These are phyloP conservation scores for Eurypyga helias DNA, from an alignment of 2,113 vertebrate species.

Conservation along the genomic window DNA sequence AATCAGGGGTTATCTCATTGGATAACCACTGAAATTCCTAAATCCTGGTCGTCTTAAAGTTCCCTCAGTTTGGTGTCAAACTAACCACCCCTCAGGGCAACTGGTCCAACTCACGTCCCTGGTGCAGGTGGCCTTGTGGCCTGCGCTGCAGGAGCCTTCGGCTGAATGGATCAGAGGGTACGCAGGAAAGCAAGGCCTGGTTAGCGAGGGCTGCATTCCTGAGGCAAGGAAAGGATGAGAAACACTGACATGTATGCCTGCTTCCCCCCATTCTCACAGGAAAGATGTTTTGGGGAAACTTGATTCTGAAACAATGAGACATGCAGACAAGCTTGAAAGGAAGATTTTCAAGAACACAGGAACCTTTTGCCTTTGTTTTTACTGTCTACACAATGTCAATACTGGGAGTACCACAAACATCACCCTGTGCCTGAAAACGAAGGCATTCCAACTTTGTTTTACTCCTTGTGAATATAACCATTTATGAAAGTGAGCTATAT, in stretches of 20 bases:
- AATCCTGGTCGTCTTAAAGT: background rate
- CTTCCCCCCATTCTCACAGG: background rate
- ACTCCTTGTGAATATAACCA: background rate
- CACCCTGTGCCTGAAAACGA: background rate
- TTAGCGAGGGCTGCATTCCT: background rate
- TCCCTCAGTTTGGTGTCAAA: background rate
- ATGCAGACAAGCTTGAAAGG: background rate
- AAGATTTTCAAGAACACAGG: background rate
- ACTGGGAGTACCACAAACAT: background rate
- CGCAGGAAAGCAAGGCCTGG: background rate
- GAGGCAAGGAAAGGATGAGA: background rate
- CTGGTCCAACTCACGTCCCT: fast-evolving
- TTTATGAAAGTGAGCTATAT: background rate
- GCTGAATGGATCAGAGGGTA: background rate
- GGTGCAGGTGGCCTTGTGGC: background rate
- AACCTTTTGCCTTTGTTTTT: background rate
- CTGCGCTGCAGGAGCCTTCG: background rate
- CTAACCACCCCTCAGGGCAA: background rate
- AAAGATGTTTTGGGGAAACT: background rate
- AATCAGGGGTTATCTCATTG: background rate
- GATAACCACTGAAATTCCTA: background rate
- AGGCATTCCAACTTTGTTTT: background rate
- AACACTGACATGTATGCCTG: background rate
- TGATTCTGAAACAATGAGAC: background rate
- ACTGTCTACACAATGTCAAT: background rate